phyloP scores from a whole-genome alignment of 2,888 invertebrate genomes.

The Margaritifera margaritifera region DNA sequence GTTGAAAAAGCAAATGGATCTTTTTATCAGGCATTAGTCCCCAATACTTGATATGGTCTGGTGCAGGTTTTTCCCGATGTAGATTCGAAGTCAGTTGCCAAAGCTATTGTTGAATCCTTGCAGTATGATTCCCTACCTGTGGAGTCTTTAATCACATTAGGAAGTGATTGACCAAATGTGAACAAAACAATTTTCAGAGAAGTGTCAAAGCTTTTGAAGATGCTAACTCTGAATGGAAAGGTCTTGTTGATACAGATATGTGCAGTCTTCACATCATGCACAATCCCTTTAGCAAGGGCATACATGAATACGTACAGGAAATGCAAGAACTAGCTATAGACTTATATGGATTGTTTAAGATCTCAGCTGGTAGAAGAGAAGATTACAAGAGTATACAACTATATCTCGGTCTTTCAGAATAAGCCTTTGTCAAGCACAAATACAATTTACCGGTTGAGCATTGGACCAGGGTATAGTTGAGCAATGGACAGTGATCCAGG shows the following conservation, averaged over 20 bases:
- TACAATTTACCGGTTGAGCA: background rate
- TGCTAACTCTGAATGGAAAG: background rate
- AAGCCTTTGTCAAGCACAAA: slow-evolving; percentile 4
- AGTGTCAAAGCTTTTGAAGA: slow-evolving; percentile 10
- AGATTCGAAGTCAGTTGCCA: no score
- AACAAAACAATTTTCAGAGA: slow-evolving; percentile 18
- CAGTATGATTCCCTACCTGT: no score
- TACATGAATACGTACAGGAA: slow-evolving; percentile 10
- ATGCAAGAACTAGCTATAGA: slow-evolving; percentile 17
- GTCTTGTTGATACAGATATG: slow-evolving; percentile 13
- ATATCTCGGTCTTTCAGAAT: slow-evolving; percentile 2
- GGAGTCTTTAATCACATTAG: slow-evolving; percentile 11
- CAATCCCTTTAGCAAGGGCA: slow-evolving; percentile 22
- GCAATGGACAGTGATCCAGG: background rate
- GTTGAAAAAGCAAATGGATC: no score
- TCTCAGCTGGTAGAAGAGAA: slow-evolving; percentile 10
- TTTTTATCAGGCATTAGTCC: no score
- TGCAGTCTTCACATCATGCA: slow-evolving; percentile 12
- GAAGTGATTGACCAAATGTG: slow-evolving; percentile 20
- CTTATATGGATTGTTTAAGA: slow-evolving; percentile 17
- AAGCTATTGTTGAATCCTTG: no score
- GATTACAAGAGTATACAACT: slow-evolving; percentile 17
- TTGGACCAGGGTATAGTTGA: background rate
- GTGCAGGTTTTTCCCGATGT: no score
- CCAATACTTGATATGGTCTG: no score